These are phyloP conservation scores for Cyanoderma ruficeps DNA, from an alignment of 2,113 vertebrate species.

Conservation along the genomic window DNA sequence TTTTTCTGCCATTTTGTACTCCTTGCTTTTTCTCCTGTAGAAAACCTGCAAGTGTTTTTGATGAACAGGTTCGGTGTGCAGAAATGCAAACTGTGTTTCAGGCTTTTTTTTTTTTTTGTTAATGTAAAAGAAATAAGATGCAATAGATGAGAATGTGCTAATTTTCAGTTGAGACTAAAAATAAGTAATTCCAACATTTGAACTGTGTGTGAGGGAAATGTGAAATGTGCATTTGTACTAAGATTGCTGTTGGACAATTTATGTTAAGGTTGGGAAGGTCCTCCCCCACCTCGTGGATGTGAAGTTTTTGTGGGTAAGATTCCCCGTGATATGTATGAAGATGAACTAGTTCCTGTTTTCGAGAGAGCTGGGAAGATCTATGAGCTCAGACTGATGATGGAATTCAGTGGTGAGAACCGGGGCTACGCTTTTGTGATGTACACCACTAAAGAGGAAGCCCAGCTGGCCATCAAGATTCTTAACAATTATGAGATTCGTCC, in stretches of 20 bases:
- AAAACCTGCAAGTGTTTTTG: neutral
- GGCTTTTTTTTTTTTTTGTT: neutral
- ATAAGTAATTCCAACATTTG: neutral
- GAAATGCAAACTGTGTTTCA: neutral
- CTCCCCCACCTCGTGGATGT: constrained; percentile 91
- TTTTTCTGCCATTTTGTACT: neutral
- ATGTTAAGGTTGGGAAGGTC: constrained; percentile 90
- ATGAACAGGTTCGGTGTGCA: neutral
- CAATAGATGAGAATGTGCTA: neutral
- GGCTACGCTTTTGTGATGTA: constrained; percentile 98
- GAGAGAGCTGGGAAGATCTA: constrained; percentile 90
- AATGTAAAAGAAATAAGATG: neutral
- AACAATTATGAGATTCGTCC: constrained; percentile 92
- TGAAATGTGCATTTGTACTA: neutral
- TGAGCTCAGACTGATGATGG: constrained; percentile 97
- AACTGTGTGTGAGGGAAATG: neutral
- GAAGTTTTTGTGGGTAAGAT: constrained; percentile 99
- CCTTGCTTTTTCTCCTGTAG: neutral
- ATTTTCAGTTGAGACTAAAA: neutral
- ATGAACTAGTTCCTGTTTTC: constrained; percentile 92
- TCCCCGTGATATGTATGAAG: constrained; percentile 94
- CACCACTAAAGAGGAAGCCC: constrained; percentile 88
- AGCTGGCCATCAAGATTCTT: constrained; percentile 87
- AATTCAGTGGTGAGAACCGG: constrained; percentile 94
- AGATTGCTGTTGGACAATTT: neutral